These are phyloP conservation scores for Nymphalis io DNA, from an alignment of 1,140 invertebrate species.

Conservation along the genomic window DNA sequence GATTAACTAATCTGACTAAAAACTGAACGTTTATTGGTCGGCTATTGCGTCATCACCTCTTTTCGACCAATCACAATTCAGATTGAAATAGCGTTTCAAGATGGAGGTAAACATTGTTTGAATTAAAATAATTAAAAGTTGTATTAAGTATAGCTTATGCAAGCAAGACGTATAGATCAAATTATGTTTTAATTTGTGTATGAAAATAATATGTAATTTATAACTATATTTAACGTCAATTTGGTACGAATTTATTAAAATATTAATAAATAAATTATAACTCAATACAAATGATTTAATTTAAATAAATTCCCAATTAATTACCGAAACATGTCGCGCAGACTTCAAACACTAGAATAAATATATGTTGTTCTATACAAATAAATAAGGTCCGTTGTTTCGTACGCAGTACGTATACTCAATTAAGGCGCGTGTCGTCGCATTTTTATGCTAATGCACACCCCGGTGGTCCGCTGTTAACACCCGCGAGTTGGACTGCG, in stretches of 20 bases:
- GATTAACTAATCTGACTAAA: too few species aligned
- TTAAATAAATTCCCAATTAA: not conserved
- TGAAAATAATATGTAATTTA: too few species aligned
- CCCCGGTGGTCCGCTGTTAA: slow-evolving; percentile 50
- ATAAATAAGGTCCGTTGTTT: slow-evolving; percentile 2
- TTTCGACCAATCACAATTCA: too few species aligned
- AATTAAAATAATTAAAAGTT: too few species aligned
- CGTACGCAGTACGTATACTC: slow-evolving; percentile 41
- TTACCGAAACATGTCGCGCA: slow-evolving; percentile 1
- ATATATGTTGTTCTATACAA: not conserved
- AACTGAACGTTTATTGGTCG: too few species aligned
- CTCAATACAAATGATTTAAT: not conserved
- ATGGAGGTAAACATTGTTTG: too few species aligned
- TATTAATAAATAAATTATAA: not conserved
- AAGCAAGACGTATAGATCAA: too few species aligned
- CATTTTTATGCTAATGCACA: slow-evolving; percentile 66
- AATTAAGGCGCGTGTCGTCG: slow-evolving; percentile 63
- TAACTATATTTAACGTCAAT: too few species aligned
- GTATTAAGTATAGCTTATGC: too few species aligned
- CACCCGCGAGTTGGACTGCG: not conserved
- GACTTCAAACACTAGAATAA: not conserved
- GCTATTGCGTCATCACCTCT: too few species aligned
- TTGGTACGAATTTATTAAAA: not conserved
- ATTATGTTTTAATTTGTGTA: too few species aligned
- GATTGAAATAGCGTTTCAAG: too few species aligned